phyloP scores from a whole-genome alignment of 1,140 invertebrate species.

The Caenorhabditis elegans region DNA sequence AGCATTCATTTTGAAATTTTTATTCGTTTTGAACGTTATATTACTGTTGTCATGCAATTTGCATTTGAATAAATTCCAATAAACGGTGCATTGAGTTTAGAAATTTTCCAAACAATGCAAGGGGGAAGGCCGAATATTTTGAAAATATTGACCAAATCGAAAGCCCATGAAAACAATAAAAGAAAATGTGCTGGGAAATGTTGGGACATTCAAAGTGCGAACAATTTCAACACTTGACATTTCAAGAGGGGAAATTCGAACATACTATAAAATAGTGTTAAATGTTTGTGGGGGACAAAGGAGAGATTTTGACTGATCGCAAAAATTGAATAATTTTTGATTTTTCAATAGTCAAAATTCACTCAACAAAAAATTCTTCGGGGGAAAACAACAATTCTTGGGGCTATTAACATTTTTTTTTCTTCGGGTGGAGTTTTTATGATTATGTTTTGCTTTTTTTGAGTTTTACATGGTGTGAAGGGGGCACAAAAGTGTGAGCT shows the following conservation, averaged over 20 bases:
- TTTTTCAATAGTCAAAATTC: background rate
- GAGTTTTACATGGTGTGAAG: background rate
- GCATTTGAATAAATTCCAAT: no score
- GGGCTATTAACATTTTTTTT: background rate
- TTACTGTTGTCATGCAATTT: no score
- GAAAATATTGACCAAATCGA: no score
- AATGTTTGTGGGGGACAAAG: background rate
- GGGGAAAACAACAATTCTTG: slow-evolving; percentile 4
- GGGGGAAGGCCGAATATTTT: no score
- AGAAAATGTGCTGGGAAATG: no score
- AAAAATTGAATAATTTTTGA: background rate
- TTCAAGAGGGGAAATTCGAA: background rate
- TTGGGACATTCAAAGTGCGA: no score
- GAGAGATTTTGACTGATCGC: background rate
- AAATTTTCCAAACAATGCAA: no score
- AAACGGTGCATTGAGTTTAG: no score
- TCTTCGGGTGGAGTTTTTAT: background rate
- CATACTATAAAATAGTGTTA: slow-evolving; percentile 10
- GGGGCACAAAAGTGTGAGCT: background rate
- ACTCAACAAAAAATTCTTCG: background rate
- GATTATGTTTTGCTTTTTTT: background rate
- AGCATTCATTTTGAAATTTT: no score
- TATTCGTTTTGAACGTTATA: no score
- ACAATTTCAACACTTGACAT: background rate
- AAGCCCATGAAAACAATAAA: no score